Conservation (phyloP, 2,797 vertebrate species). For the Ctenopoma kingsleyae region DNA sequence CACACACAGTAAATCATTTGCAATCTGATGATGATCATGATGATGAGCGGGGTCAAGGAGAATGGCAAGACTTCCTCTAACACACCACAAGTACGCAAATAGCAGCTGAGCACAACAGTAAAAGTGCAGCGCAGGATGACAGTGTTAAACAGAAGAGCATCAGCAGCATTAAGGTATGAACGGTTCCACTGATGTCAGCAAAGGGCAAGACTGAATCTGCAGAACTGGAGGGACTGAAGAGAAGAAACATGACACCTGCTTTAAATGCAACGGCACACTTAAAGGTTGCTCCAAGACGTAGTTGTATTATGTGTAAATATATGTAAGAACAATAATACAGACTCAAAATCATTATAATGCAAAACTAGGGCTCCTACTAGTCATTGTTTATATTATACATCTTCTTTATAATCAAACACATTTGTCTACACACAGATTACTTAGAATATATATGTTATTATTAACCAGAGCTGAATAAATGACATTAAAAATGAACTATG, state of each 20-base stretch:
- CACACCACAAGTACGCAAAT: conserved; percentile 6
- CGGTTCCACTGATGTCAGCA: neutral
- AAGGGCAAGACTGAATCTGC: neutral
- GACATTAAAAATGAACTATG: no score
- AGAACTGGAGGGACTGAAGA: neutral
- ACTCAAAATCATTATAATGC: no score
- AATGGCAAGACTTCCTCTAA: neutral
- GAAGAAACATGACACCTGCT: neutral
- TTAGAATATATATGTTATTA: no score
- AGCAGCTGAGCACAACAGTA: neutral
- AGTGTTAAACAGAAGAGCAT: neutral
- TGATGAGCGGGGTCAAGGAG: neutral
- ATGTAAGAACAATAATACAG: neutral
- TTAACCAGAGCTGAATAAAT: no score
- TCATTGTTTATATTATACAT: no score
- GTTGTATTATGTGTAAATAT: neutral
- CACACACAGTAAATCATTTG: neutral
- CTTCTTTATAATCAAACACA: no score
- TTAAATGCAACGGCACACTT: neutral
- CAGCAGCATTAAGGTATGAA: neutral
- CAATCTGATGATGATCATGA: neutral
- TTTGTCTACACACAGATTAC: no score
- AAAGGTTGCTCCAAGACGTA: neutral
- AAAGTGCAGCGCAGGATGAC: neutral
- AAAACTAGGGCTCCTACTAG: no score